A percentile compares a stretch with the other conserved stretches of the same genome.
Evolutionary conservation across 30 jellyfish, hydroid and myxozoan genomes (phyloP).

Genomic region (Turritopsis rubra): DNA sequence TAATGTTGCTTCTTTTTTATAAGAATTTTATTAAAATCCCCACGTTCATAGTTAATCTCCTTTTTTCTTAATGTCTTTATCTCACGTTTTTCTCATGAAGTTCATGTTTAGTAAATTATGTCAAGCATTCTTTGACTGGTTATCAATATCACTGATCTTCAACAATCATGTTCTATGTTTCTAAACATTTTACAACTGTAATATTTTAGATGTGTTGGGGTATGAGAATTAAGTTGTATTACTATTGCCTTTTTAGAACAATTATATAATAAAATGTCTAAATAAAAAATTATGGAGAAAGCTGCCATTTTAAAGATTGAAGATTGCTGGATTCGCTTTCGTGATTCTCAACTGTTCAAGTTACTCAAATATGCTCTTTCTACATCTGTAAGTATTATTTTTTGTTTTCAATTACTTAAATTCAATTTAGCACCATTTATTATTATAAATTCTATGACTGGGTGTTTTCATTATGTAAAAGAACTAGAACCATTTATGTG

Average conservation of each 20-base stretch:
- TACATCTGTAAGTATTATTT: slow-evolving; percentile 66
- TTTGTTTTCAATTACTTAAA: background rate
- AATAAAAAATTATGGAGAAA: slow-evolving; percentile 25
- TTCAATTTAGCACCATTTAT: background rate
- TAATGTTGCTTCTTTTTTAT: background rate
- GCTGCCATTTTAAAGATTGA: slow-evolving; percentile 60
- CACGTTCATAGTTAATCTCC: background rate
- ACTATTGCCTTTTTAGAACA: background rate
- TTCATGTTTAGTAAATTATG: background rate
- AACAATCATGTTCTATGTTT: too few relatives aligned
- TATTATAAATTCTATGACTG: background rate
- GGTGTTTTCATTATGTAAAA: too few relatives aligned
- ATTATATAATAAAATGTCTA: background rate
- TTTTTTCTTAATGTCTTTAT: too few relatives aligned
- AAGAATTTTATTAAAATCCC: background rate
- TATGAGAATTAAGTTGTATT: too few relatives aligned
- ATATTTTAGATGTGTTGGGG: too few relatives aligned
- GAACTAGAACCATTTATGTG: too few relatives aligned
- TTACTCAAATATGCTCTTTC: slow-evolving; percentile 68
- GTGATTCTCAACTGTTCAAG: slow-evolving; percentile 74
- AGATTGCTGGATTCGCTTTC: slow-evolving; percentile 62
- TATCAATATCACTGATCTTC: background rate
- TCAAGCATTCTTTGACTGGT: background rate
- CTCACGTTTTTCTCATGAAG: background rate
- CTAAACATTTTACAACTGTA: too few relatives aligned